A percentile compares a stretch with the other conserved stretches of the same genome.
phyloP scores from a whole-genome alignment of 1,140 invertebrate genomes.

The Pogonognathellus flavescens region DNA sequence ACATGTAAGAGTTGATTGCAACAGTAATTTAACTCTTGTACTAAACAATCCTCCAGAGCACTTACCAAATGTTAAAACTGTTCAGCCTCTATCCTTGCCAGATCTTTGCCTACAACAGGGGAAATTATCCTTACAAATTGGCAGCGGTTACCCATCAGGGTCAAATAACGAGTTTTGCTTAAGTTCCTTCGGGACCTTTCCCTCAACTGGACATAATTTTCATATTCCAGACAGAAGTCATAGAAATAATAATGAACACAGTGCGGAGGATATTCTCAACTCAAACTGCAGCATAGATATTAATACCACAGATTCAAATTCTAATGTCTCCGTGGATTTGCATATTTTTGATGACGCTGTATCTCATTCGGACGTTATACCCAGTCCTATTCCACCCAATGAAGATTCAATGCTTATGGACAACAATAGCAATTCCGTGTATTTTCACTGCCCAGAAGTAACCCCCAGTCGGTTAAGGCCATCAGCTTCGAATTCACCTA shows the following conservation, averaged over 20 bases:
- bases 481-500: background rate
- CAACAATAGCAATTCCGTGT: slow-evolving; percentile 11
- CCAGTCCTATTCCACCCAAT: slow-evolving; percentile 2
- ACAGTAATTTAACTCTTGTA: background rate
- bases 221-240: slow-evolving; percentile 20
- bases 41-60: background rate
- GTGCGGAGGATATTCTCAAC: background rate
- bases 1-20: background rate
- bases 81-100: background rate
- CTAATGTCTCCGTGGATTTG: slow-evolving; percentile 13
- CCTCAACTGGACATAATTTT: slow-evolving; percentile 16
- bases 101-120: slow-evolving; percentile 12
- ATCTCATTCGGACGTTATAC: slow-evolving; percentile 15
- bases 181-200: slow-evolving; percentile 16
- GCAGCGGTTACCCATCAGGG: background rate
- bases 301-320: slow-evolving; percentile 19
- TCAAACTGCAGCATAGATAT: slow-evolving; percentile 25
- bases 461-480: background rate
- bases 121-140: slow-evolving; percentile 18
- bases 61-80: background rate
- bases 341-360: slow-evolving; percentile 41
- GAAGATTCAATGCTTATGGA: slow-evolving; percentile 26
- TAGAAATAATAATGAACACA: background rate
- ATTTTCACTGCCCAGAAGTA: slow-evolving; percentile 12
- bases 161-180: slow-evolving; percentile 4